Evolutionary conservation across 2,113 vertebrate species (phyloP).

Genomic region (Smithornis capensis): DNA sequence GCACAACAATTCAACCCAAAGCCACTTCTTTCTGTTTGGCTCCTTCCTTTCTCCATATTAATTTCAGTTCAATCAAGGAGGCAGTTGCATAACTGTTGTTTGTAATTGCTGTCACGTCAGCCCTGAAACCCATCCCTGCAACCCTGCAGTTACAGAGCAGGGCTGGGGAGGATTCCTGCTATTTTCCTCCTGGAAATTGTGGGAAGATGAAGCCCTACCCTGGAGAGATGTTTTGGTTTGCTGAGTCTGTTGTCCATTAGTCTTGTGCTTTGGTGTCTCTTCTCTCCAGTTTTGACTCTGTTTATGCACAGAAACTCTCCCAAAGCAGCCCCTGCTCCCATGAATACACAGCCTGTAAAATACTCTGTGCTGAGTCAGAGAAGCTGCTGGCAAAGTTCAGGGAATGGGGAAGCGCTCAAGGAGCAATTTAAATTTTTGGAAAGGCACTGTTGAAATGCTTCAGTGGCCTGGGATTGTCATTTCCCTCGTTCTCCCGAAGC

Average conservation of each 20-base stretch:
- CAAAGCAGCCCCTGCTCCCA: neutral
- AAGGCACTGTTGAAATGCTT: neutral
- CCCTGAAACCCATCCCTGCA: neutral
- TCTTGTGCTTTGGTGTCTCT: neutral
- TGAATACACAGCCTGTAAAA: neutral
- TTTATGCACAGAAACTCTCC: neutral
- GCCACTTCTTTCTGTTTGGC: constrained; percentile 9
- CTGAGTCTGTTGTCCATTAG: constrained; percentile 30
- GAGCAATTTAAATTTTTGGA: neutral
- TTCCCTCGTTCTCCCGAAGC: neutral
- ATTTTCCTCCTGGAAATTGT: neutral
- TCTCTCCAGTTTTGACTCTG: neutral
- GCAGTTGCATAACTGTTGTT: constrained; percentile 58
- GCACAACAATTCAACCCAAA: neutral
- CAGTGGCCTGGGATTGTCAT: neutral
- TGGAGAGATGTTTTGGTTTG: constrained; percentile 41
- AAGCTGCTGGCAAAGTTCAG: neutral
- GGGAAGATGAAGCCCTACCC: constrained; percentile 19
- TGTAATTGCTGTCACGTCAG: constrained; percentile 56
- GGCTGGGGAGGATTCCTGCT: neutral
- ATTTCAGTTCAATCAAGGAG: constrained; percentile 50
- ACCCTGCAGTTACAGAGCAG: constrained; percentile 40
- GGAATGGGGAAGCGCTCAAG: neutral
- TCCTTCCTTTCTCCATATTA: constrained; percentile 19
- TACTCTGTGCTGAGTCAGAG: neutral